phyloP scores from a whole-genome alignment of 2,888 invertebrate genomes.

The Osmoderma eremita region DNA sequence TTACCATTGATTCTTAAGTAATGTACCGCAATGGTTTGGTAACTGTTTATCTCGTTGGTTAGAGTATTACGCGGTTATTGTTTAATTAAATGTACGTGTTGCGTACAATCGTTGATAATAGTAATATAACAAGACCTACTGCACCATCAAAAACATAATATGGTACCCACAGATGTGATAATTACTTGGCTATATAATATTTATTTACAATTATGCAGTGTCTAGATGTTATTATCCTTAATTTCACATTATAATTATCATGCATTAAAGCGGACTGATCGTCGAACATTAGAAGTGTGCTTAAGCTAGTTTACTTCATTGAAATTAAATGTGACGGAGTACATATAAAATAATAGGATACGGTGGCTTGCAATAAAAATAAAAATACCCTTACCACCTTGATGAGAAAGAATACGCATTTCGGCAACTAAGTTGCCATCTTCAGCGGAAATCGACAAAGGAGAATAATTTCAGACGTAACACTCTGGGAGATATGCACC shows the following conservation, averaged over 20 bases:
- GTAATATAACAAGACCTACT: background rate
- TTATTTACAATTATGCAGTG: background rate
- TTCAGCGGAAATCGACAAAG: too few relatives aligned
- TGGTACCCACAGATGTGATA: slow-evolving; percentile 7
- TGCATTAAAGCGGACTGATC: background rate
- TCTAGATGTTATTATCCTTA: background rate
- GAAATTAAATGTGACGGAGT: background rate
- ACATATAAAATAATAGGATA: too few relatives aligned
- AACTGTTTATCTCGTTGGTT: slow-evolving; percentile 4
- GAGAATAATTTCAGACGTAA: too few relatives aligned
- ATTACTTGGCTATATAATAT: slow-evolving; percentile 1
- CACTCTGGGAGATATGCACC: too few relatives aligned
- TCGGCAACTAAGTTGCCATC: too few relatives aligned
- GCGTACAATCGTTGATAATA: slow-evolving; percentile 1
- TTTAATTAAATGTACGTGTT: background rate
- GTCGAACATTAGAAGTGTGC: too few relatives aligned
- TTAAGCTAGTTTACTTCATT: too few relatives aligned
- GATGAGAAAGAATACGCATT: too few relatives aligned
- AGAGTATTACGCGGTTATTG: slow-evolving; percentile 3
- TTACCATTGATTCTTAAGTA: background rate
- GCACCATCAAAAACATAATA: too few relatives aligned
- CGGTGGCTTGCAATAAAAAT: too few relatives aligned
- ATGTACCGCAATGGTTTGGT: slow-evolving; percentile 14
- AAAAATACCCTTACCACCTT: too few relatives aligned
- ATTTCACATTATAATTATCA: background rate